A percentile compares a stretch with the other conserved stretches of the same genome.
These are phyloP conservation scores for Plutella xylostella DNA, from an alignment of 2,888 invertebrate species.

Conservation along the genomic window DNA sequence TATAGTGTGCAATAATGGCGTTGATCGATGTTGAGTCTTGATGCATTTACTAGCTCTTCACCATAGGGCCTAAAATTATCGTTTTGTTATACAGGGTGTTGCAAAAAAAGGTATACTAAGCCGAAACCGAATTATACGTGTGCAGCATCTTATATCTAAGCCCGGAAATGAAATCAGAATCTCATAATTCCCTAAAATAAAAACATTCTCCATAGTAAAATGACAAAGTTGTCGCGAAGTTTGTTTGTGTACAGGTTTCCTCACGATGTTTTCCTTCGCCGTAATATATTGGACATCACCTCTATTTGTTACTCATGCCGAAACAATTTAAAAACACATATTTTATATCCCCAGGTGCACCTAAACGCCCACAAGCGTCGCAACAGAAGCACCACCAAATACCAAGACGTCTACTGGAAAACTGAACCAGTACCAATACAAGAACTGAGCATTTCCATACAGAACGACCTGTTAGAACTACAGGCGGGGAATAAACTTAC, in stretches of 20 bases:
- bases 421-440: conserved; percentile 49
- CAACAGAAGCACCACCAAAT: conserved; percentile 34
- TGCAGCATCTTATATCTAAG: no score
- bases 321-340: not conserved
- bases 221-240: not conserved
- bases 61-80: no score
- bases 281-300: not conserved
- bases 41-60: not conserved
- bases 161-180: not conserved
- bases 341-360: conserved; percentile 37
- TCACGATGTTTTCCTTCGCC: not conserved
- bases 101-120: no score
- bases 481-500: no score
- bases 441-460: conserved; percentile 49
- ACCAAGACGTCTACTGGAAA: conserved; percentile 42
- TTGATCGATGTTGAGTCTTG: not conserved
- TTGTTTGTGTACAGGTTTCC: not conserved
- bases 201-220: no score
- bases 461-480: conserved; percentile 24
- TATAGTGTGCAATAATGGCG: not conserved
- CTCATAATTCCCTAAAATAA: not conserved
- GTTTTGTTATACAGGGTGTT: no score
- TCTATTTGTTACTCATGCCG: not conserved
- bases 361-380: conserved; percentile 44
- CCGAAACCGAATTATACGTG: no score